Evolutionary conservation across 2,797 vertebrate genomes (phyloP).

Genomic region (Melanotaenia parkinsoni): DNA sequence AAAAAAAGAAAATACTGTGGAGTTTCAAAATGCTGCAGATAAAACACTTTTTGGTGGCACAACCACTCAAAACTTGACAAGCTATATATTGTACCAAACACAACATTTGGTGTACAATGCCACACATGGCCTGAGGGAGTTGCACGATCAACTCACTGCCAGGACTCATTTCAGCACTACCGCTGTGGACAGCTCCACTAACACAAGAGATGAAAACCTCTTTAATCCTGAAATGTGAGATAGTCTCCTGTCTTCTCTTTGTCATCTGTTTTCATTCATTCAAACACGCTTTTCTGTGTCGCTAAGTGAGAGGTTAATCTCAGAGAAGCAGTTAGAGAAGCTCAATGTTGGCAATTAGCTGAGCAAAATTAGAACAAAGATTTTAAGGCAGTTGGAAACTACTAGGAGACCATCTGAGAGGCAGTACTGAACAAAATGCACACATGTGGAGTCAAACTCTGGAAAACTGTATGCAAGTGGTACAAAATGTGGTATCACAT

Average conservation of each 20-base stretch:
- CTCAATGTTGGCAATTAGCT: slow-evolving; percentile 27
- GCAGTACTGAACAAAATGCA: slow-evolving; percentile 12
- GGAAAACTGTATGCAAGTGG: slow-evolving; percentile 36
- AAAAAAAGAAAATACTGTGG: no score
- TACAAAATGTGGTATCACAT: slow-evolving; percentile 20
- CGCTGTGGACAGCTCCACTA: slow-evolving; percentile 65
- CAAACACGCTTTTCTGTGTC: slow-evolving; percentile 20
- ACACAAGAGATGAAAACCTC: slow-evolving; percentile 30
- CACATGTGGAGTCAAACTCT: slow-evolving; percentile 11
- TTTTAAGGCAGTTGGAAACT: slow-evolving; percentile 20
- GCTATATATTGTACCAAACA: slow-evolving; percentile 20
- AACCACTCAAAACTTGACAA: slow-evolving; percentile 17
- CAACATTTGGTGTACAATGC: slow-evolving; percentile 30
- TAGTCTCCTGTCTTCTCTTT: slow-evolving; percentile 12
- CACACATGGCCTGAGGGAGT: slow-evolving; percentile 45
- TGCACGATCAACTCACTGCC: slow-evolving; percentile 39
- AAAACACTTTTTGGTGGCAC: neutral
- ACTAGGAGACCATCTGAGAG: slow-evolving; percentile 24
- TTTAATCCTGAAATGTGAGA: slow-evolving; percentile 32
- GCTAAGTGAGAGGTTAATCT: slow-evolving; percentile 23
- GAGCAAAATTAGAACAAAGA: slow-evolving; percentile 8
- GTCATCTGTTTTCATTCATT: slow-evolving; percentile 21
- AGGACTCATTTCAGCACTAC: slow-evolving; percentile 62
- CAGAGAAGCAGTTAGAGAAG: slow-evolving; percentile 4
- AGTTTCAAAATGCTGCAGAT: slow-evolving; percentile 13